Conservation (phyloP, 2,797 vertebrate genomes). For the Chloroceryle inda region DNA sequence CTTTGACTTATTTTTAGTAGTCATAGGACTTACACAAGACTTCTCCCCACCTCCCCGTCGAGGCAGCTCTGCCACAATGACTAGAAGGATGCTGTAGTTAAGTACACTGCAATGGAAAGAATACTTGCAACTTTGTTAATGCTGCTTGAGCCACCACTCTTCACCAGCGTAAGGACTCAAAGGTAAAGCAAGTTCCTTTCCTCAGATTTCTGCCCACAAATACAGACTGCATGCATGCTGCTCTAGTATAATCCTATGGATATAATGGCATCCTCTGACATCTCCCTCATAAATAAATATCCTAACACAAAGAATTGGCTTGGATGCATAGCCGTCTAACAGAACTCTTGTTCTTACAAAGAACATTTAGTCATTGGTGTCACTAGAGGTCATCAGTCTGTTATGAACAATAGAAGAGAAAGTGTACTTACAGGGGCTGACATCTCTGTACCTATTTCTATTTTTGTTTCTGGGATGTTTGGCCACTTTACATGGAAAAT, state of each 20-base stretch:
- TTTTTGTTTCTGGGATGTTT: constrained; percentile 95
- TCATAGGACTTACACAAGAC: neutral
- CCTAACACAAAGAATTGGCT: neutral
- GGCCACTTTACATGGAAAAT: constrained; percentile 95
- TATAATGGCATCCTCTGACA: neutral
- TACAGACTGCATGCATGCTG: neutral
- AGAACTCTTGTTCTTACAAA: neutral
- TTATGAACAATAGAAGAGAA: neutral
- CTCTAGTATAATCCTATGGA: neutral
- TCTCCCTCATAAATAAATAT: neutral
- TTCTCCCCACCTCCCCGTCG: neutral
- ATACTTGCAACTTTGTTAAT: neutral
- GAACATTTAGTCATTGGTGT: neutral
- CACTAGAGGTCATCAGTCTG: neutral
- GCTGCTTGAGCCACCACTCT: neutral
- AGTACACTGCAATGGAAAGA: neutral
- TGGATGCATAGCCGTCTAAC: neutral
- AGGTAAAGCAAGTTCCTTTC: neutral
- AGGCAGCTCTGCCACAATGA: neutral
- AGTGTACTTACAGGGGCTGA: constrained; percentile 95
- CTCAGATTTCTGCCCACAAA: neutral
- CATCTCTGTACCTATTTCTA: constrained; percentile 98
- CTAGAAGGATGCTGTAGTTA: neutral
- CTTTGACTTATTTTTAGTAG: neutral
- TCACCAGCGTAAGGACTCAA: neutral